A percentile compares a stretch with the other conserved stretches of the same genome.
Evolutionary conservation across 2,888 invertebrate genomes (phyloP).

Genomic region (Dysmachus trigonus): DNA sequence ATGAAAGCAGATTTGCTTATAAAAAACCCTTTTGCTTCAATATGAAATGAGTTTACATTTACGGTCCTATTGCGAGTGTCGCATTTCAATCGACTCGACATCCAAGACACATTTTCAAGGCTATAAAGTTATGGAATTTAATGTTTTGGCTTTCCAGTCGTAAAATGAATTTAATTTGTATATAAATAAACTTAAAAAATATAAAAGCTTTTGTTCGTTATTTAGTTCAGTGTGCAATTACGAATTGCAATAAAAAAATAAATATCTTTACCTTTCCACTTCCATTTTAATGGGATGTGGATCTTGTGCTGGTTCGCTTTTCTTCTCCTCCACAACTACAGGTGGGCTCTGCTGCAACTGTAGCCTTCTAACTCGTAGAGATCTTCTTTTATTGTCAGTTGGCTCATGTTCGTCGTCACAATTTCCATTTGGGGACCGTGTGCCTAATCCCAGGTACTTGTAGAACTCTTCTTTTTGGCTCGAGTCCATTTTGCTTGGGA

Average conservation of each 20-base stretch:
- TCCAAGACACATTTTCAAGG: too few species aligned
- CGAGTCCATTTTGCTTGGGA: neutral
- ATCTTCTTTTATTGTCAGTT: conserved; percentile 22
- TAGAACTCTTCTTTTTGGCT: conserved; percentile 62
- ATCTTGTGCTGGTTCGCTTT: neutral
- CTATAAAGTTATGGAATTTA: too few species aligned
- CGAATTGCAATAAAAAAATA: neutral
- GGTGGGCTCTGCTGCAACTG: conserved; percentile 7
- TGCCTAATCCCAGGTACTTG: conserved; percentile 61
- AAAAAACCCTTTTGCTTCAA: too few species aligned
- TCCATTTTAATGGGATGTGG: neutral
- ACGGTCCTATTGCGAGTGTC: too few species aligned
- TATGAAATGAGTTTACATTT: too few species aligned
- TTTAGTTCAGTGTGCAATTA: too few species aligned
- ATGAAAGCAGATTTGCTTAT: too few species aligned
- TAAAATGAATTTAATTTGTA: too few species aligned
- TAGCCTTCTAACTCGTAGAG: conserved; percentile 3
- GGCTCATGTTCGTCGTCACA: neutral
- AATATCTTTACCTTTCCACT: neutral
- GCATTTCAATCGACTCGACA: too few species aligned
- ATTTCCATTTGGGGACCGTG: conserved; percentile 49
- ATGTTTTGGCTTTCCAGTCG: too few species aligned
- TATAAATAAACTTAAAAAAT: too few species aligned
- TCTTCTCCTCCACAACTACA: conserved; percentile 1
- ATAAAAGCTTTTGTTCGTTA: too few species aligned